Base-by-base conservation (phyloP, 1,140 invertebrate species). In the Himalopsyche phryganea region DNA sequence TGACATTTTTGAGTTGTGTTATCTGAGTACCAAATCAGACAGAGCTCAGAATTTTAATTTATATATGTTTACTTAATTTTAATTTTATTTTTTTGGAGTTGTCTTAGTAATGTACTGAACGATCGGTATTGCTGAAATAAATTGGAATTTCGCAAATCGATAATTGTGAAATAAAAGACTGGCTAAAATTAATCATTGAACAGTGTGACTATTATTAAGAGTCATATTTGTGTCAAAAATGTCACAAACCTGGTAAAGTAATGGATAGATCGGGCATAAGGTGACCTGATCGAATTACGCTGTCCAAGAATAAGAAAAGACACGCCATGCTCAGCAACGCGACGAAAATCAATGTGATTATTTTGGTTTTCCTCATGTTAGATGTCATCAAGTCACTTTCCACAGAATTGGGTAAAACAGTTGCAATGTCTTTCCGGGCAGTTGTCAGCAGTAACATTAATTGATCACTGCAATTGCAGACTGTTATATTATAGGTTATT, bases 191-290 rank as follows among this genome's bases (percentile, higher is more conserved):
- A n/a, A n/a, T n/a, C n/a, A n/a, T n/a, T n/a, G n/a, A n/a, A n/a
- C n/a, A n/a, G n/a, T n/a, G n/a, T n/a, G n/a, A n/a, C n/a, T n/a
- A n/a, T n/a, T n/a, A n/a, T n/a, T n/a, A n/a, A n/a, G n/a, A n/a
- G n/a, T n/a, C n/a, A n/a, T n/a, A n/a, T n/a, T n/a, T n/a, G n/a
- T n/a, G n/a, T n/a, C n/a, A n/a, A n/a, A n/a, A n/a, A n/a, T n/a
- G n/a, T n/a, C n/a, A n/a, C n/a, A n/a, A n/a, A 58, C 55, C 54
- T 33, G 55, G 55, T 32, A 58, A 33, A 10, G 47, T 58, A 15
- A 58, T 41, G 9, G 36, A 10, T 7, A 58, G 1, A 7, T 58
- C 47, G 14, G 55, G 55, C 42, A 58, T 44, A 3, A 50, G 19
- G 5, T 33, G 38, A 6, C 15, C 10, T 3, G 38, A 11, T 36